Conservation (phyloP, 2,888 invertebrate species). For the Caenorhabditis sp. region DNA sequence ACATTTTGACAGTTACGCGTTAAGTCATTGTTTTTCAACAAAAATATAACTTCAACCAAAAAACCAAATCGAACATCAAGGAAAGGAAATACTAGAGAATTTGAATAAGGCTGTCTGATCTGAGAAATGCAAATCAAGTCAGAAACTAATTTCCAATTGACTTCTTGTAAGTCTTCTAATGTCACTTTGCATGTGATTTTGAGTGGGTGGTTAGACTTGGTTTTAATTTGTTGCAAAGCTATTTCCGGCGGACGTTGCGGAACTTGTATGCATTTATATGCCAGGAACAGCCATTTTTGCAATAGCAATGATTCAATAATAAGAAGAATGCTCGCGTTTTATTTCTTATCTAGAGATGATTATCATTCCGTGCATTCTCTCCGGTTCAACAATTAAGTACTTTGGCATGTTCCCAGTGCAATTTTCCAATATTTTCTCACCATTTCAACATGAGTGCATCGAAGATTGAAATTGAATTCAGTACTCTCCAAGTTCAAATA, state of each 20-base stretch:
- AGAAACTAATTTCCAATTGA: too few species aligned
- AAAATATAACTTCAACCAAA: too few species aligned
- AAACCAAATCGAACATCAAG: too few species aligned
- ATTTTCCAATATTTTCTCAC: not conserved
- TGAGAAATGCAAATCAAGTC: too few species aligned
- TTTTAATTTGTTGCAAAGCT: slow-evolving; percentile 26
- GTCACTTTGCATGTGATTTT: slow-evolving; percentile 7
- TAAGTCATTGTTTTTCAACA: too few species aligned
- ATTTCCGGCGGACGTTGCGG: slow-evolving; percentile 5
- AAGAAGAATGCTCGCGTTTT: slow-evolving; percentile 15
- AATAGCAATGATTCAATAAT: slow-evolving; percentile 25
- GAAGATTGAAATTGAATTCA: not conserved
- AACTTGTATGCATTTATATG: slow-evolving; percentile 11
- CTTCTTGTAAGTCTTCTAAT: not conserved
- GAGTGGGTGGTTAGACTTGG: slow-evolving; percentile 28
- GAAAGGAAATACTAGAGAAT: too few species aligned
- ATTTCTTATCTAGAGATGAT: slow-evolving; percentile 21
- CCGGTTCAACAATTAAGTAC: not conserved
- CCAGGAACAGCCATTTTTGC: slow-evolving; percentile 26
- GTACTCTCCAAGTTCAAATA: not conserved
- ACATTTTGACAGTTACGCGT: too few species aligned
- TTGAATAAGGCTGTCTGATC: too few species aligned
- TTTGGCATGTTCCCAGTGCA: not conserved
- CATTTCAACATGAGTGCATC: not conserved
- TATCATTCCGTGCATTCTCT: slow-evolving; percentile 8